Evolutionary conservation across 2,888 invertebrate species (phyloP).

Genomic region (Volucella bombylans): DNA sequence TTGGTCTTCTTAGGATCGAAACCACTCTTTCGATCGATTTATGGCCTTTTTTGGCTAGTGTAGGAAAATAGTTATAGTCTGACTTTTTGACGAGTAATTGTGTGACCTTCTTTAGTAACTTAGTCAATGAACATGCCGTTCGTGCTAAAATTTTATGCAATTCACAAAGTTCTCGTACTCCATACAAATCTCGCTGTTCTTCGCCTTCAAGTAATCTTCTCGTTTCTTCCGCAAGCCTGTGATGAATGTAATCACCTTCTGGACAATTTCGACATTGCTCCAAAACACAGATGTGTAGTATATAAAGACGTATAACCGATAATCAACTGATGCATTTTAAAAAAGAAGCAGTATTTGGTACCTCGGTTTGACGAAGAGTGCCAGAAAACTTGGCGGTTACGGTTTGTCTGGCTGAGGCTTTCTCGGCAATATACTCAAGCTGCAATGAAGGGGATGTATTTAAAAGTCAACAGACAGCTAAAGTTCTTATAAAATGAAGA

Average conservation of each 20-base stretch:
- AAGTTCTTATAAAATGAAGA: too few species aligned
- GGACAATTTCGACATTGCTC: slow-evolving; percentile 82
- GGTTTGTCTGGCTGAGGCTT: too few species aligned
- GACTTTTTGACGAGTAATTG: slow-evolving; percentile 68
- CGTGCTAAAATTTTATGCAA: slow-evolving; percentile 70
- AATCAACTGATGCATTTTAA: too few species aligned
- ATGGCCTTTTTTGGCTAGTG: slow-evolving; percentile 36
- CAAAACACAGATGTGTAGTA: slow-evolving; percentile 81
- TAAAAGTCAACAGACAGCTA: too few species aligned
- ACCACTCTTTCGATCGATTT: slow-evolving; percentile 26
- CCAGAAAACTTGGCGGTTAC: too few species aligned
- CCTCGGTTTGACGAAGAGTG: too few species aligned
- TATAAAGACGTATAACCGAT: background rate
- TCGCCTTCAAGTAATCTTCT: slow-evolving; percentile 77
- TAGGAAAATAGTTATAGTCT: background rate
- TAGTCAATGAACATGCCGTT: slow-evolving; percentile 74
- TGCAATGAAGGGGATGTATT: too few species aligned
- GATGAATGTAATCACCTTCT: slow-evolving; percentile 81
- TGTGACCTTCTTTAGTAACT: slow-evolving; percentile 72
- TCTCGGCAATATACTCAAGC: too few species aligned
- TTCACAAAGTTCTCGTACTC: slow-evolving; percentile 71
- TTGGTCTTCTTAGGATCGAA: slow-evolving; percentile 10
- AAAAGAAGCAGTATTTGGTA: too few species aligned
- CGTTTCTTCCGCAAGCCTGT: slow-evolving; percentile 81
- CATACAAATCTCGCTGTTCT: slow-evolving; percentile 66